Percentiles rank a stretch among this genome's conserved stretches.
These are phyloP conservation scores for Papio anubis DNA, from an alignment of 2,113 vertebrate genomes.

Conservation along the genomic window DNA sequence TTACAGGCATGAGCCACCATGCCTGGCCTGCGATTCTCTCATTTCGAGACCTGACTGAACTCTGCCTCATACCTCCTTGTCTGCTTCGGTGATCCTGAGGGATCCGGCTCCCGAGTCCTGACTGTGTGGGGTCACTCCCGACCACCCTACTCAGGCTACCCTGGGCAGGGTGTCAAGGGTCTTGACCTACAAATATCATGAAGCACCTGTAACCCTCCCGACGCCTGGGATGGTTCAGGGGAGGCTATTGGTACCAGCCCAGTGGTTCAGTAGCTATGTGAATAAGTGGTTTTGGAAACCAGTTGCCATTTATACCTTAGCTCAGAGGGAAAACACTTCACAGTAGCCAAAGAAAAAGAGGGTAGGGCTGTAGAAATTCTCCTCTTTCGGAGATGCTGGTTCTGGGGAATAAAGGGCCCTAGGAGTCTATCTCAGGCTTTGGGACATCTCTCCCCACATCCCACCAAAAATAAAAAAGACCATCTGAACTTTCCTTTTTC, in stretches of 20 bases:
- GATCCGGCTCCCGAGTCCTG: background rate
- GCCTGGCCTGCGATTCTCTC: no score
- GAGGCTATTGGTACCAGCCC: background rate
- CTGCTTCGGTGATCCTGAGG: background rate
- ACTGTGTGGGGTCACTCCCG: background rate
- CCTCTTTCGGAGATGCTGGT: background rate
- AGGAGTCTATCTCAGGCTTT: background rate
- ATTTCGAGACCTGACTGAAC: background rate
- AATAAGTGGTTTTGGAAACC: background rate
- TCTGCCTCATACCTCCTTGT: no score
- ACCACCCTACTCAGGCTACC: background rate
- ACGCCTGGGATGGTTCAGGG: background rate
- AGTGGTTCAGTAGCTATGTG: background rate
- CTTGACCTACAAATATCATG: accelerated
- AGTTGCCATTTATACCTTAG: background rate
- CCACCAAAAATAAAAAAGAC: background rate
- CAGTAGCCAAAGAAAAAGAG: background rate
- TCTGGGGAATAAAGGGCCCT: background rate
- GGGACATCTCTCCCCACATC: background rate
- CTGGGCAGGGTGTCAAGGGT: background rate
- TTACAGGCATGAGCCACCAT: no score
- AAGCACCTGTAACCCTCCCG: background rate
- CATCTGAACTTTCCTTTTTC: no score
- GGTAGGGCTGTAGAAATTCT: background rate
- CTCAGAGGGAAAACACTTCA: background rate